Percentiles rank a stretch among this genome's conserved stretches.
These are phyloP conservation scores for Glossosoma conforme DNA, from an alignment of 1,140 invertebrate species.

Conservation along the genomic window DNA sequence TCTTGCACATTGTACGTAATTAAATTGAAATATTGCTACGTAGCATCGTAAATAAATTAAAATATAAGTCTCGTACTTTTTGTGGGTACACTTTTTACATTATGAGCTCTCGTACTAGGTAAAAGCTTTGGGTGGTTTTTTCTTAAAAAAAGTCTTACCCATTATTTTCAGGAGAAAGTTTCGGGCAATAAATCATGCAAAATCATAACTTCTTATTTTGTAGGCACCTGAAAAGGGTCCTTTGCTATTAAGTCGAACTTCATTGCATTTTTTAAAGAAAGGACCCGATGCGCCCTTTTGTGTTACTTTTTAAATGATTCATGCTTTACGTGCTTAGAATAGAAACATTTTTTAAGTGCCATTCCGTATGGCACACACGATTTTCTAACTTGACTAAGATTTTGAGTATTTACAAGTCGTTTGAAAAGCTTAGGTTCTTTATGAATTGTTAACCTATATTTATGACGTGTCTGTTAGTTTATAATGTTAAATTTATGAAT, in stretches of 20 bases:
- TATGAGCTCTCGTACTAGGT: too few relatives aligned
- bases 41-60: too few relatives aligned
- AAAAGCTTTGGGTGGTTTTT: too few relatives aligned
- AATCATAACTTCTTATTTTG: conserved; percentile 22
- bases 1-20: too few relatives aligned
- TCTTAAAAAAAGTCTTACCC: too few relatives aligned
- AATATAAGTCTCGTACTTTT: too few relatives aligned
- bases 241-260: not conserved
- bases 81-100: too few relatives aligned
- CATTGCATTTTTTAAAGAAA: not conserved
- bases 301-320: not conserved
- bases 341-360: not conserved
- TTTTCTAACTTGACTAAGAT: not conserved
- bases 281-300: conserved; percentile 5
- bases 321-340: not conserved
- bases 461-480: too few relatives aligned
- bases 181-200: conserved; percentile 7
- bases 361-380: not conserved
- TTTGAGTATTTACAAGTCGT: not conserved
- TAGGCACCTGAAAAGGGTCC: conserved; percentile 11
- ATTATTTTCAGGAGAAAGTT: conserved; percentile 21
- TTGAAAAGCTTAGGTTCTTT: too few relatives aligned
- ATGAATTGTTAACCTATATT: too few relatives aligned
- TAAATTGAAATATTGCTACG: too few relatives aligned
- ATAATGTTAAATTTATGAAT: too few relatives aligned